These are phyloP conservation scores for Centroberyx gerrardi DNA, from an alignment of 2,797 vertebrate species.

Conservation along the genomic window DNA sequence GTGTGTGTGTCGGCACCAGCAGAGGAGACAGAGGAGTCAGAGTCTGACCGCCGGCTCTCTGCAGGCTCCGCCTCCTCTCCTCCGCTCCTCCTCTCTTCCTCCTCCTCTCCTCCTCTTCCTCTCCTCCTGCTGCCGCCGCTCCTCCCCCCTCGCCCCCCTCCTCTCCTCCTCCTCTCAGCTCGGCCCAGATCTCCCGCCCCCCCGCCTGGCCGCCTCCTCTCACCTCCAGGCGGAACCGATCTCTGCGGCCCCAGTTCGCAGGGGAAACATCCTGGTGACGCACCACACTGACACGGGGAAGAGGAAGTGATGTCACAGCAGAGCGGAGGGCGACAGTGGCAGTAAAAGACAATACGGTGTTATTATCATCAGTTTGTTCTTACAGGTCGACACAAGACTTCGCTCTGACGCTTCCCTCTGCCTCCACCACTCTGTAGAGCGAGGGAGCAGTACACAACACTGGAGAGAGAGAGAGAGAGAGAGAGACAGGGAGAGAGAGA, in stretches of 20 bases:
- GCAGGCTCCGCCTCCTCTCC: constrained; percentile 36
- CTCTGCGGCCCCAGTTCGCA: constrained; percentile 75
- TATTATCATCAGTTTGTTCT: constrained; percentile 5
- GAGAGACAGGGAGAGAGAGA: not conserved
- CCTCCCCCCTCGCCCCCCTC: not conserved
- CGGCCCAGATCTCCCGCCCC: constrained; percentile 54
- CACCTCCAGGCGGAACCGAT: constrained; percentile 84
- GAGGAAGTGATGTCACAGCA: not conserved
- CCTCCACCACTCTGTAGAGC: constrained; percentile 61
- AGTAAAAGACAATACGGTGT: no score
- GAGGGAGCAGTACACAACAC: constrained; percentile 52
- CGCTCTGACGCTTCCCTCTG: constrained; percentile 18
- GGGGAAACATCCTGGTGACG: constrained; percentile 61
- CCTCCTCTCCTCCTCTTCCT: not conserved
- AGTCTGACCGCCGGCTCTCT: constrained; percentile 1
- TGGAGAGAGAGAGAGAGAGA: constrained; percentile 11
- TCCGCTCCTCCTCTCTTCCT: constrained; percentile 8
- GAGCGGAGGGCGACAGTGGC: no score
- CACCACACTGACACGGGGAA: constrained; percentile 41
- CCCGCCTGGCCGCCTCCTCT: constrained; percentile 74
- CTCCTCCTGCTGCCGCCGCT: not conserved
- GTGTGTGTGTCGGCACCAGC: constrained; percentile 38
- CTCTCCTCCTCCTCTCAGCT: constrained; percentile 30
- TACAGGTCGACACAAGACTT: constrained; percentile 54
- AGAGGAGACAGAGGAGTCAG: constrained; percentile 15